phyloP scores from a whole-genome alignment of 1,140 invertebrate species.

The Gryon sp. region DNA sequence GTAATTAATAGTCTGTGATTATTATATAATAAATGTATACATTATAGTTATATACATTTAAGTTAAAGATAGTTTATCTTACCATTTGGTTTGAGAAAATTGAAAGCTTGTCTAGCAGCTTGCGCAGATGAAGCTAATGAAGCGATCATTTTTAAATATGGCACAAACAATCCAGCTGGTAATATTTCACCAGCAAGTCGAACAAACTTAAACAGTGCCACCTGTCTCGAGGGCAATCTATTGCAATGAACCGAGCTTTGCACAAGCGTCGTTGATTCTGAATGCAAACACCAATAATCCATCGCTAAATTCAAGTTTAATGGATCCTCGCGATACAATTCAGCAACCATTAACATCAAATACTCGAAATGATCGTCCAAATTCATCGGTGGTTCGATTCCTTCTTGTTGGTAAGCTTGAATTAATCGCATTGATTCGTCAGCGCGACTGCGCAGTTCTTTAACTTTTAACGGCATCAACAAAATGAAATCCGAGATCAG shows the following conservation, averaged over 20 bases:
- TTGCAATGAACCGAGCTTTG: slow-evolving; percentile 70
- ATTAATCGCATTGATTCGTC: slow-evolving; percentile 93
- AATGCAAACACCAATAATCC: slow-evolving; percentile 89
- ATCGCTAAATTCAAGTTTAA: slow-evolving; percentile 85
- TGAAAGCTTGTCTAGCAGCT: slow-evolving; percentile 90
- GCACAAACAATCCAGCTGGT: slow-evolving; percentile 90
- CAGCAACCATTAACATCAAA: slow-evolving; percentile 87
- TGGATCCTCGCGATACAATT: slow-evolving; percentile 88
- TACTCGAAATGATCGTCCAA: slow-evolving; percentile 91
- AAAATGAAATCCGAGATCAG: slow-evolving; percentile 96
- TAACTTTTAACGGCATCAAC: slow-evolving; percentile 94
- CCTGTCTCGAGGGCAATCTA: slow-evolving; percentile 82
- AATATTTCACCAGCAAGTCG: slow-evolving; percentile 91
- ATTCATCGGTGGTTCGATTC: slow-evolving; percentile 87
- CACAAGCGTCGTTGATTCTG: slow-evolving; percentile 70
- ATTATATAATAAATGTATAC: too few species aligned
- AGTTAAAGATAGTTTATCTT: slow-evolving; percentile 45
- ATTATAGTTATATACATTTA: too few species aligned
- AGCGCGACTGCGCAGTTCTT: slow-evolving; percentile 89
- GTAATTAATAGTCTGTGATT: too few species aligned
- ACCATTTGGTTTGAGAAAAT: slow-evolving; percentile 89
- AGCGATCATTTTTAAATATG: slow-evolving; percentile 92
- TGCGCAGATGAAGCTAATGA: slow-evolving; percentile 87
- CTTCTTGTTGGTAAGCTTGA: slow-evolving; percentile 89
- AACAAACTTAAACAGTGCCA: slow-evolving; percentile 94